A percentile compares a stretch with the other conserved stretches of the same genome.
phyloP scores from a whole-genome alignment of 2,888 invertebrate species.

The Heliconius ethilla region DNA sequence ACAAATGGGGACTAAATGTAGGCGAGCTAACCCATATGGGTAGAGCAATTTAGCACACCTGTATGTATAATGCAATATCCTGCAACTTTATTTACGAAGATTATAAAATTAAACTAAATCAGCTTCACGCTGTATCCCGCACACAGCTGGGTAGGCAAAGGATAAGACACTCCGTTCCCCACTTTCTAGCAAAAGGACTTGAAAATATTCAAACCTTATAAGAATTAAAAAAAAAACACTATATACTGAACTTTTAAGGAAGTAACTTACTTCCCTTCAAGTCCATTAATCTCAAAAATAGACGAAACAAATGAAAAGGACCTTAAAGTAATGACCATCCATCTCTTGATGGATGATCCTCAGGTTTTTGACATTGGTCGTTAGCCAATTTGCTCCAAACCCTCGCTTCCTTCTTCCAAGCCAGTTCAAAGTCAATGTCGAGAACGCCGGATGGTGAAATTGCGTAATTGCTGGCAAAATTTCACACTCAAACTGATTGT shows the following conservation, averaged over 20 bases:
- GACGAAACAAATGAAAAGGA: conserved; percentile 16
- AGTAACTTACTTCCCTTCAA: not conserved
- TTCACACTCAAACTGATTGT: conserved; percentile 8
- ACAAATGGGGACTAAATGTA: not conserved
- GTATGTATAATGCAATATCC: not conserved
- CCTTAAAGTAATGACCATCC: conserved; percentile 1
- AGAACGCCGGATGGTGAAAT: conserved; percentile 45
- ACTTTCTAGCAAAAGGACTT: too few relatives aligned
- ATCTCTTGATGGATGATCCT: conserved; percentile 9
- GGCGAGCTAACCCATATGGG: not conserved
- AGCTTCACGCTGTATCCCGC: not conserved
- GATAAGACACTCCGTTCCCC: not conserved
- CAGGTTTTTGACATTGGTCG: conserved; percentile 41
- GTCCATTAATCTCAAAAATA: not conserved
- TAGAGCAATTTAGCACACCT: not conserved
- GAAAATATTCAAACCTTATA: too few relatives aligned
- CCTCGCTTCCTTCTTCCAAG: conserved; percentile 48
- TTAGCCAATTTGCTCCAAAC: conserved; percentile 52
- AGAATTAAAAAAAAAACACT: too few relatives aligned
- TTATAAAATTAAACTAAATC: not conserved
- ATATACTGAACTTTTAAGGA: not conserved
- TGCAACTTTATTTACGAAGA: not conserved
- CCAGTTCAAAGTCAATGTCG: conserved; percentile 66
- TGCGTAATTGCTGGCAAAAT: conserved; percentile 45
- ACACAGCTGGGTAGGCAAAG: not conserved